Conservation (phyloP, 1,140 invertebrate species). For the Anadara kagoshimensis region DNA sequence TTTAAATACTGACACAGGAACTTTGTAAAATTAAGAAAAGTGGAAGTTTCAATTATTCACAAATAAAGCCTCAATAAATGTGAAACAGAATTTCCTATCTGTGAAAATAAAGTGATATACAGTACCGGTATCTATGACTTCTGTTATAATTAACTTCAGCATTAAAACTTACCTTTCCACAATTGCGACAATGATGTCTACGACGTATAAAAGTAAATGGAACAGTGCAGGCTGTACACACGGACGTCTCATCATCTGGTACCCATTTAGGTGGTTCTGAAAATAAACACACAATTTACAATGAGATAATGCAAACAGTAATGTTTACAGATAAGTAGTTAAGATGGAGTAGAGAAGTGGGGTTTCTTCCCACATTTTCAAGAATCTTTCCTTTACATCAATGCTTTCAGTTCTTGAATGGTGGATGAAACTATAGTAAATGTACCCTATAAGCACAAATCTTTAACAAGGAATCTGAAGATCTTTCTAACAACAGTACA, state of each 20-base stretch:
- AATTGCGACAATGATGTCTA: conserved; percentile 96
- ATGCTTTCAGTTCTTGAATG: background rate
- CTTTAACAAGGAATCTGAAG: no score
- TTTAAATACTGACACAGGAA: background rate
- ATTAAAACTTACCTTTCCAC: conserved; percentile 79
- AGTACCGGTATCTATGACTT: background rate
- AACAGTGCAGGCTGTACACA: conserved; percentile 93
- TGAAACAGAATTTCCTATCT: background rate
- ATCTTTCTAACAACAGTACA: no score
- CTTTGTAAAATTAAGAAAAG: background rate
- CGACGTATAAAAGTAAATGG: conserved; percentile 95
- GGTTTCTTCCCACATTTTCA: background rate
- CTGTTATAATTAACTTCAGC: background rate
- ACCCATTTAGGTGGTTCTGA: conserved; percentile 88
- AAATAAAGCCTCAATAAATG: no score
- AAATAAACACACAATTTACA: background rate
- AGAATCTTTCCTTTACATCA: background rate
- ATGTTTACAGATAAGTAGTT: no score
- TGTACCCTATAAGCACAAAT: background rate
- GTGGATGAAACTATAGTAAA: background rate
- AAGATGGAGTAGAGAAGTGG: background rate
- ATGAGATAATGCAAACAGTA: conserved; percentile 2
- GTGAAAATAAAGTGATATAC: background rate
- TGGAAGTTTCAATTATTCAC: no score
- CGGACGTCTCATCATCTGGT: conserved; percentile 86